A percentile compares a stretch with the other conserved stretches of the same genome.
phyloP scores from a whole-genome alignment of 1,140 invertebrate genomes.

The Drosophila punjabiensis region DNA sequence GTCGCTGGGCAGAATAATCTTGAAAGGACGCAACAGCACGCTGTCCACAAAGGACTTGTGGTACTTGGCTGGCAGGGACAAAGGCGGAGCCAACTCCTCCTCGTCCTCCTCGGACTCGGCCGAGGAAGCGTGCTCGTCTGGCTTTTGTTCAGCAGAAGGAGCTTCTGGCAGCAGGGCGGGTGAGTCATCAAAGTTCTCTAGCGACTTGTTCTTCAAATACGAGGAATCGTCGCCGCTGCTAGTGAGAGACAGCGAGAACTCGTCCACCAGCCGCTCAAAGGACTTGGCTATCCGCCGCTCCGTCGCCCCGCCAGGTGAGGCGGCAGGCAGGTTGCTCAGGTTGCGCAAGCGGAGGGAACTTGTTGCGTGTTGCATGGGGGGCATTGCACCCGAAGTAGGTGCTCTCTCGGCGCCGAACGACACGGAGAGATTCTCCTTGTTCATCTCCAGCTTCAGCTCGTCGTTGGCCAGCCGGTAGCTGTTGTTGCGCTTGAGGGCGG shows the following conservation, averaged over 20 bases:
- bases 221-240: conserved; percentile 76
- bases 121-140: conserved; percentile 69
- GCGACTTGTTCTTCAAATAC: conserved; percentile 85
- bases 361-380: conserved; percentile 71
- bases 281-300: conserved; percentile 83
- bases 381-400: conserved; percentile 60
- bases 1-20: conserved; percentile 77
- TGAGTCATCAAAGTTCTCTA: conserved; percentile 83
- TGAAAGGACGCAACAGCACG: conserved; percentile 76
- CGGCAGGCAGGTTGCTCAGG: conserved; percentile 31
- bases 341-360: conserved; percentile 67
- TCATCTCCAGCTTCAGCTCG: conserved; percentile 78
- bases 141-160: conserved; percentile 28
- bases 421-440: conserved; percentile 71
- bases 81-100: conserved; percentile 36
- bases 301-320: conserved; percentile 23
- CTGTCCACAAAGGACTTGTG: conserved; percentile 84
- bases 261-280: conserved; percentile 84
- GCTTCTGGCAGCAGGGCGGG: conserved; percentile 41
- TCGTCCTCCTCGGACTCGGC: conserved; percentile 73
- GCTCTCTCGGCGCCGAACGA: conserved; percentile 20
- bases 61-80: conserved; percentile 60
- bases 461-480: conserved; percentile 94
- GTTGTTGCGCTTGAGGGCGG: conserved; percentile 91
- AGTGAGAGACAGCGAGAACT: conserved; percentile 80